A percentile compares a stretch with the other conserved stretches of the same genome.
Conservation (phyloP, 92 coral and sea anemone genomes). For the Parazoanthus swiftii region DNA sequence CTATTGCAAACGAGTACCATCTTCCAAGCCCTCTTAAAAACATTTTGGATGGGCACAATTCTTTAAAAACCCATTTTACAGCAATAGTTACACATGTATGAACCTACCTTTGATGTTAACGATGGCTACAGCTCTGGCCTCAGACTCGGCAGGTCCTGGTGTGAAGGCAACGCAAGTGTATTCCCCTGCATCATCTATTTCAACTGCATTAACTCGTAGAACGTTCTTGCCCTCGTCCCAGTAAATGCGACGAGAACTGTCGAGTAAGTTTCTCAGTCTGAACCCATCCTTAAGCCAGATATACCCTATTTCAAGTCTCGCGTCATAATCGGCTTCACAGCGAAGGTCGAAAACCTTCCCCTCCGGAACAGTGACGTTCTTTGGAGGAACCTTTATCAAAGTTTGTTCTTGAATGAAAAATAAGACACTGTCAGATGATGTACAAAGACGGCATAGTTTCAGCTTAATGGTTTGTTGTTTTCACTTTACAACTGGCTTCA, state of each 20-base stretch:
- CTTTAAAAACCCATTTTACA: no score
- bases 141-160: conserved; percentile 64
- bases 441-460: no score
- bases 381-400: conserved; percentile 44
- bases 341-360: conserved; percentile 58
- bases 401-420: conserved; percentile 55
- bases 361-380: conserved; percentile 24
- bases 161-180: conserved; percentile 91
- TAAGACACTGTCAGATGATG: background rate
- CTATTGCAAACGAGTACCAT: no score
- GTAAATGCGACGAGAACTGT: conserved; percentile 31
- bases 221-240: conserved; percentile 56
- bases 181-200: conserved; percentile 65
- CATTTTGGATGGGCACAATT: no score
- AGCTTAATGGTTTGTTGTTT: no score
- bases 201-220: conserved; percentile 48
- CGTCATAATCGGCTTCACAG: conserved; percentile 61
- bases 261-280: conserved; percentile 19
- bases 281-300: conserved; percentile 71
- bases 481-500: no score
- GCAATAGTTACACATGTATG: no score
- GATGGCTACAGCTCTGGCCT: conserved; percentile 59
- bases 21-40: no score
- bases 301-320: conserved; percentile 44
- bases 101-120: conserved; percentile 75